phyloP scores from a whole-genome alignment of 2,113 vertebrate species.

The Chiloscyllium plagiosum region DNA sequence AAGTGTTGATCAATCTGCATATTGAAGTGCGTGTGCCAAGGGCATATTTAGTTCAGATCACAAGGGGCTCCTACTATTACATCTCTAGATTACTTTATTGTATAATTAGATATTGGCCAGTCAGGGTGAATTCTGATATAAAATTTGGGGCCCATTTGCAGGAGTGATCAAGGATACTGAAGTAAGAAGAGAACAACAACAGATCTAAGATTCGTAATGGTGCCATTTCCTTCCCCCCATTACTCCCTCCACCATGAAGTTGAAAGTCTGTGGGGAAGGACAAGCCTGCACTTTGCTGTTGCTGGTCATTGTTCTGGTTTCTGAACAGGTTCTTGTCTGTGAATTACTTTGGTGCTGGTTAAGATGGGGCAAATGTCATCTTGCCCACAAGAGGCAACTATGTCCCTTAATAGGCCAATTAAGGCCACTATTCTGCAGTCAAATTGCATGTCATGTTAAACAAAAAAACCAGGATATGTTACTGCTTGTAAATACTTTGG shows the following conservation, averaged over 20 bases:
- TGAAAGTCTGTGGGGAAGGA: too few species aligned
- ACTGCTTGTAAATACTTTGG: not conserved
- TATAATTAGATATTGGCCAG: not conserved
- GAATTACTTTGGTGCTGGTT: not conserved
- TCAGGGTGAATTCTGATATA: not conserved
- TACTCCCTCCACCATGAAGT: not conserved
- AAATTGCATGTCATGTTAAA: not conserved
- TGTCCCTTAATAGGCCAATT: not conserved
- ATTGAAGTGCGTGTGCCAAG: not conserved
- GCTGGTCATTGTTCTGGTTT: not conserved
- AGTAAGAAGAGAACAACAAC: not conserved
- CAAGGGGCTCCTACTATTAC: not conserved
- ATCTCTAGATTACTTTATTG: not conserved
- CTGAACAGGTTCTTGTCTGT: not conserved
- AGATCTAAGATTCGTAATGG: not conserved
- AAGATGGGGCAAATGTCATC: not conserved
- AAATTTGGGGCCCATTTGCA: not conserved
- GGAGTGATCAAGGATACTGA: not conserved
- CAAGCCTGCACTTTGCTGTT: not conserved
- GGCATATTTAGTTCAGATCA: not conserved
- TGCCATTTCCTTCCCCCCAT: not conserved
- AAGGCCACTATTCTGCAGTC: not conserved
- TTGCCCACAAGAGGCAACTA: not conserved
- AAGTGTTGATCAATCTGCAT: not conserved
- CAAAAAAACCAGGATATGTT: not conserved